Evolutionary conservation across 2,113 vertebrate species (phyloP).

Genomic region (Gobiocypris rarus): DNA sequence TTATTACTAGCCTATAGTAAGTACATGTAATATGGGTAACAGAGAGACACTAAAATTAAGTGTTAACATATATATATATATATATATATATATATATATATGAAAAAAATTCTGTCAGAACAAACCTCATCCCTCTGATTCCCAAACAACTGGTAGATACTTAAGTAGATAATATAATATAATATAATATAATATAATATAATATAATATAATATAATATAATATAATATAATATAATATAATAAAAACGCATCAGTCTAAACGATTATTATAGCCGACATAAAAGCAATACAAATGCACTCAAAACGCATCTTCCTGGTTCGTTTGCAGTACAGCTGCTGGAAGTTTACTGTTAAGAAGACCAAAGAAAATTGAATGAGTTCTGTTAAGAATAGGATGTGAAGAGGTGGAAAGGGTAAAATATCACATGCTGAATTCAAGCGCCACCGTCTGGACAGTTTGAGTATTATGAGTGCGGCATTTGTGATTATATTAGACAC

Average conservation of each 20-base stretch:
- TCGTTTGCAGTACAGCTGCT: not conserved
- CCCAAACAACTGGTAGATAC: too few species aligned
- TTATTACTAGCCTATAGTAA: too few species aligned
- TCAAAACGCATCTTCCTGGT: not conserved
- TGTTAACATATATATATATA: too few species aligned
- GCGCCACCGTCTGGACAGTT: constrained; percentile 56
- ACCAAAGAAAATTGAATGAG: not conserved
- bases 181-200: too few species aligned
- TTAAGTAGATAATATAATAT: too few species aligned
- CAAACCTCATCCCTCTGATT: too few species aligned
- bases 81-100: too few species aligned
- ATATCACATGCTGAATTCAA: constrained; percentile 57
- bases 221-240: too few species aligned
- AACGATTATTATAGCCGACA: not conserved
- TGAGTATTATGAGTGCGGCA: not conserved
- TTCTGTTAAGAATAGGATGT: not conserved
- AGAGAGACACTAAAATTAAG: too few species aligned
- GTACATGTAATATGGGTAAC: too few species aligned
- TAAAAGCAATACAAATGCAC: not conserved
- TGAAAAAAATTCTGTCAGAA: too few species aligned
- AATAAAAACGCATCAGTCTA: not conserved
- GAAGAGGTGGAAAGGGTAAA: not conserved
- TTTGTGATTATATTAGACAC: not conserved
- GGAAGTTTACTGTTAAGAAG: not conserved
- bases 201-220: too few species aligned